These are phyloP conservation scores for Chalcis sispes DNA, from an alignment of 2,888 invertebrate genomes.

Conservation along the genomic window DNA sequence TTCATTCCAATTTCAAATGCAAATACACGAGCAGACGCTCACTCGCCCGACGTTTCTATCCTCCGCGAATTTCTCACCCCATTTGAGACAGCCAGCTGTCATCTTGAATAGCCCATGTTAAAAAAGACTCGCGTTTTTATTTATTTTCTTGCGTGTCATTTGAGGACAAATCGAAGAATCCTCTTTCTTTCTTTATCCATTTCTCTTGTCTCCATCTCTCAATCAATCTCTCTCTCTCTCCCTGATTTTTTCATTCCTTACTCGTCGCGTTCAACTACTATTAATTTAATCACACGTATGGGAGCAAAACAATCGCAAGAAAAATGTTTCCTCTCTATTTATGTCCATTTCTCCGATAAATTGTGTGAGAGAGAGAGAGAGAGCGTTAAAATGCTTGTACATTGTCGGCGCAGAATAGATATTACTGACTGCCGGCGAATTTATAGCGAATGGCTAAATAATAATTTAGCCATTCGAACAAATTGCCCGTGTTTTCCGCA, in stretches of 20 bases:
- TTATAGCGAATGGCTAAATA: conserved; percentile 56
- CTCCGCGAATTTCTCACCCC: conserved; percentile 66
- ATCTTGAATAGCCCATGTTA: conserved; percentile 52
- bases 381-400: no score
- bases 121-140: conserved; percentile 40
- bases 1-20: conserved; percentile 73
- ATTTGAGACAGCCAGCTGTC: conserved; percentile 64
- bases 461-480: conserved; percentile 59
- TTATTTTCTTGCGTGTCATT: conserved; percentile 17
- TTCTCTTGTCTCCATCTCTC: no score
- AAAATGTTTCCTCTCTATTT: background rate
- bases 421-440: conserved; percentile 4
- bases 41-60: conserved; percentile 57
- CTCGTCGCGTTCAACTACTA: no score
- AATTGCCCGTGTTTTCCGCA: conserved; percentile 27
- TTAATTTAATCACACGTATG: no score
- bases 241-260: no score
- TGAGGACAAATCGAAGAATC: background rate
- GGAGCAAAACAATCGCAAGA: background rate
- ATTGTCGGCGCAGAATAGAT: no score
- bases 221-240: no score
- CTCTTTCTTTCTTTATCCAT: background rate
- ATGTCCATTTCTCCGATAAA: background rate
- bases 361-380: no score
- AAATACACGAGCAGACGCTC: conserved; percentile 64